Evolutionary conservation across 2,888 invertebrate species (phyloP), one percentile per base, ranked within the genome.

Genomic region (Drosophila paramelanica): DNA sequence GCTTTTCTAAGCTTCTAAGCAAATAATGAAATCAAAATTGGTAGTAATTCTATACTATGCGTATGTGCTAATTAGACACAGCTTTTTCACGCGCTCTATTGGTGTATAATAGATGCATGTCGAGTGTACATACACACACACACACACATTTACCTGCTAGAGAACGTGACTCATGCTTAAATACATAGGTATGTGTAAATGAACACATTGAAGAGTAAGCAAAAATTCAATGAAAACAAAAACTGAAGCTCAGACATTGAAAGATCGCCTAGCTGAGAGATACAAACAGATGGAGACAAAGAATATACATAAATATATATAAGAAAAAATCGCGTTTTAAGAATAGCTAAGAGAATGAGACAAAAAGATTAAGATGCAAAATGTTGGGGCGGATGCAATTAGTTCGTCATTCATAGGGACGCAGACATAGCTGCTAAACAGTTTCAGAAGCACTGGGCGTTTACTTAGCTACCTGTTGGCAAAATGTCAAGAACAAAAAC

Each of bases 391-490:
- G 51, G 52, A 60, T 52, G 73, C 70, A 70, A 73, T 73, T 70
- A 66, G 73, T 43, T 55, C 13, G 55, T 42, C 39, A 52, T 68
- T 72, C 60, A 58, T 20, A 36, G 45, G 23, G 38, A 20, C 31
- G 14, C 47, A 17, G 25, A 6, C 13, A 14, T 33, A 14, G 25
- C 41, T 61, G 49, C 46, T 46, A 25, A 42, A 49, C 60, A 78
- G 62, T 81, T 73, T 73, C 14, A 52, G 53, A 52, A 42, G 51
- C 61, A 57, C 56, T 59, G 62, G 10, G 8, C 14, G 41, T 17
- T 25, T 27, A 38, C 27, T 43, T 56, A 20, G 58, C 87, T 81
- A 81, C 81, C 81, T 81, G 81, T 81, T 81, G 81, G 78, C 78
- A 61, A 59, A 47, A 42, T 56, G 56, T 77, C 79, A 69, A 62